Conservation (phyloP, 1,140 invertebrate genomes). For the Drosophila subobscura region DNA sequence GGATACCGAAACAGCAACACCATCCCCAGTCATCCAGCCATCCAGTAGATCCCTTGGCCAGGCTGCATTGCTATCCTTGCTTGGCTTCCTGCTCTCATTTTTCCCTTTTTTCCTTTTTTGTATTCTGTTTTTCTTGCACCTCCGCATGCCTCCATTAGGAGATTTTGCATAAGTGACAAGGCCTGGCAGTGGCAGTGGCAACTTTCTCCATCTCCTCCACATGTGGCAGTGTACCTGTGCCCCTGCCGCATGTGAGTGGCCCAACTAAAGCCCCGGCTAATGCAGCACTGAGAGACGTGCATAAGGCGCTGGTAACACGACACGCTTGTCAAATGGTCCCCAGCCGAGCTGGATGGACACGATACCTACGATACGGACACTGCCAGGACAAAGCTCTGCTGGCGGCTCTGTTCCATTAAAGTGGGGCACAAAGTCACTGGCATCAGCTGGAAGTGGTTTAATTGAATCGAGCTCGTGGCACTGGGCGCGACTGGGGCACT, state of each 20-base stretch:
- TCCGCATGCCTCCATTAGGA: constrained; percentile 67
- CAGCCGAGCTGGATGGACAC: constrained; percentile 45
- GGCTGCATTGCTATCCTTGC: constrained; percentile 42
- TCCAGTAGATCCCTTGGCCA: too few relatives aligned
- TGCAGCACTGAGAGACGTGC: constrained; percentile 60
- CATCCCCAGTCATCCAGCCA: constrained; percentile 20
- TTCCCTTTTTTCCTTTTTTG: constrained; percentile 8
- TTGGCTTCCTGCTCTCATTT: constrained; percentile 1
- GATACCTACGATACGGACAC: constrained; percentile 12
- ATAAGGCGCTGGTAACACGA: constrained; percentile 59
- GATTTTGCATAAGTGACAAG: constrained; percentile 80
- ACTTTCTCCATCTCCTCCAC: constrained; percentile 14
- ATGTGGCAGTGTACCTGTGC: constrained; percentile 24
- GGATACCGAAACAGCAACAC: constrained; percentile 35
- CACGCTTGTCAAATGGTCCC: constrained; percentile 68
- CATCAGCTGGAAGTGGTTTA: constrained; percentile 53
- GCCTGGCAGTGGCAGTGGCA: constrained; percentile 28
- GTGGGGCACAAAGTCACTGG: constrained; percentile 29
- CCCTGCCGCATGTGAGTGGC: constrained; percentile 48
- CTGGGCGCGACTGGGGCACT: constrained; percentile 13
- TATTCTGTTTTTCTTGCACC: constrained; percentile 64
- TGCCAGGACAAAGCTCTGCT: constrained; percentile 9
- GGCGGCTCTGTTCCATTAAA: constrained; percentile 52
- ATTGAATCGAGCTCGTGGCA: constrained; percentile 45
- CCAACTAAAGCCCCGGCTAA: constrained; percentile 67